Conservation (phyloP, 2,113 vertebrate genomes). For the Nansenia antarctica region DNA sequence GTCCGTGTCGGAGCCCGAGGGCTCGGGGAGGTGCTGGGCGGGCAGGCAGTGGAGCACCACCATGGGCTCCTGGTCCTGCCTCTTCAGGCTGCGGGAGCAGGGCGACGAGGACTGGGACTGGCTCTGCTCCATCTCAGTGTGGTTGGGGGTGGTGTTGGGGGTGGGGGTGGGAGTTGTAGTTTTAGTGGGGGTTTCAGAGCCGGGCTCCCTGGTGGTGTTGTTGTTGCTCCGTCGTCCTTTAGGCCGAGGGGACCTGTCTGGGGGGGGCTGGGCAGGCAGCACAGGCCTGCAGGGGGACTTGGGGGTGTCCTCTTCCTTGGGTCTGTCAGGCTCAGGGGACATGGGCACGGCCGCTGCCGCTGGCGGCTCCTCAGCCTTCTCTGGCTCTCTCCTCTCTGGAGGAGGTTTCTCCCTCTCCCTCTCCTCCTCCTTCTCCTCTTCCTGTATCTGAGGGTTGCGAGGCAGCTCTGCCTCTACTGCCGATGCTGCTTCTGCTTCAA, state of each 20-base stretch:
- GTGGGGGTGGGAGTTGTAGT: conserved; percentile 47
- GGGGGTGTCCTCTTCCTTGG: conserved; percentile 70
- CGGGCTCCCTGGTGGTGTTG: conserved; percentile 76
- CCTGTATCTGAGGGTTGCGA: conserved; percentile 67
- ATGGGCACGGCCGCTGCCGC: not conserved
- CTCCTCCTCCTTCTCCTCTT: conserved; percentile 30
- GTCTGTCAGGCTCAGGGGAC: conserved; percentile 11
- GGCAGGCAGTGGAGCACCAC: conserved; percentile 63
- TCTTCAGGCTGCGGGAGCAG: conserved; percentile 42
- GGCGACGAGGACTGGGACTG: conserved; percentile 46
- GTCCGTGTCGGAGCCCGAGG: conserved; percentile 77
- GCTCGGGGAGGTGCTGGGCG: conserved; percentile 36
- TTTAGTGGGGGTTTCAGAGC: conserved; percentile 66
- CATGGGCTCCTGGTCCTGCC: conserved; percentile 69
- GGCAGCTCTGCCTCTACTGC: conserved; percentile 63
- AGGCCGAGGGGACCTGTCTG: conserved; percentile 79
- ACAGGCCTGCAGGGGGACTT: too few species aligned
- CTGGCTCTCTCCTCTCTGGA: conserved; percentile 32
- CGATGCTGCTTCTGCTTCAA: conserved; percentile 53
- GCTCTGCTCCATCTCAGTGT: not conserved
- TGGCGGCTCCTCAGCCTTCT: conserved; percentile 50
- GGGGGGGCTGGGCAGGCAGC: too few species aligned
- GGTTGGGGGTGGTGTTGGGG: conserved; percentile 22
- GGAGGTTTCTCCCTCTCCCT: conserved; percentile 29
- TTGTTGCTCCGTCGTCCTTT: conserved; percentile 84